Evolutionary conservation across 2,113 vertebrate genomes (phyloP).

Genomic region (Chloebia gouldiae): DNA sequence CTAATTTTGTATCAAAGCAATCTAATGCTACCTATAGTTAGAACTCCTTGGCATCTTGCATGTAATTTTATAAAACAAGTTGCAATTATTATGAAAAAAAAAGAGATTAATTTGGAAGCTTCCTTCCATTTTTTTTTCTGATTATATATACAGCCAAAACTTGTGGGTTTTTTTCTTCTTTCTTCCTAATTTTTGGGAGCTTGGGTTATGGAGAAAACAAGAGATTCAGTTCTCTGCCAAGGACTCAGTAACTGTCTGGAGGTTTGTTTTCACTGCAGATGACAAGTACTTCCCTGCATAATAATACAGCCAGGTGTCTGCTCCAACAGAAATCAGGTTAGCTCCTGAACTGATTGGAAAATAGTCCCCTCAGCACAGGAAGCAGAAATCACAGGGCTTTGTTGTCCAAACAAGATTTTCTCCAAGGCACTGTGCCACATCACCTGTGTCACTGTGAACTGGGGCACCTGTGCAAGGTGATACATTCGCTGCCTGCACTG

Average conservation of each 20-base stretch:
- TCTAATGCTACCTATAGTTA: background rate
- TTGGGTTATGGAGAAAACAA: background rate
- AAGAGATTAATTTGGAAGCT: background rate
- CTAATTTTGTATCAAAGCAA: background rate
- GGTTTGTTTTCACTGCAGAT: background rate
- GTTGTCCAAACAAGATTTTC: background rate
- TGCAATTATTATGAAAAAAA: background rate
- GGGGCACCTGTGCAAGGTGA: background rate
- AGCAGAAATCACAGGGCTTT: background rate
- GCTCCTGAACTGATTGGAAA: background rate
- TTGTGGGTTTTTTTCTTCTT: background rate
- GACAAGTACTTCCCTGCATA: background rate
- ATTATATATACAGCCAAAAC: background rate
- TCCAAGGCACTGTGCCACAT: background rate
- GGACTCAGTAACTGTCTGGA: background rate
- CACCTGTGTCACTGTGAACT: rapidly evolving
- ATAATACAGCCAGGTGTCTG: background rate
- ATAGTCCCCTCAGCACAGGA: background rate
- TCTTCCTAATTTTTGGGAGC: background rate
- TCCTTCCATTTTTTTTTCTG: background rate
- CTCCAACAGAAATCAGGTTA: background rate
- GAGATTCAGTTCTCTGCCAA: background rate
- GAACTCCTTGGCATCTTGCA: background rate
- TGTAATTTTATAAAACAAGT: background rate
- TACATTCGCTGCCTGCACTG: background rate